phyloP scores from a whole-genome alignment of 2,888 invertebrate genomes.

The Hylaea fasciaria region DNA sequence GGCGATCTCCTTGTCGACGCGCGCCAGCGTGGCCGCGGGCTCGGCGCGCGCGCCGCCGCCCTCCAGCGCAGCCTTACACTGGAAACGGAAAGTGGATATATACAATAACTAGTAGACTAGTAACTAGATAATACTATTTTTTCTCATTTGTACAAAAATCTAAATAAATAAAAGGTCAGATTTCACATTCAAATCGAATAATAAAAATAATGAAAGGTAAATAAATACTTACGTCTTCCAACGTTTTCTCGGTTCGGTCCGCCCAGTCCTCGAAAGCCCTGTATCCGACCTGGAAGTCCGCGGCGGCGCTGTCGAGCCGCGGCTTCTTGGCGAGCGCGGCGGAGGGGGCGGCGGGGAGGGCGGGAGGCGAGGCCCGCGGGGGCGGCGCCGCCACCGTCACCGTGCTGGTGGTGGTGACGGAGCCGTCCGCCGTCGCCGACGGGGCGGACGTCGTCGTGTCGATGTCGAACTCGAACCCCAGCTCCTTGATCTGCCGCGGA shows the following conservation, averaged over 20 bases:
- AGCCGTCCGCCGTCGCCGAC: conserved; percentile 49
- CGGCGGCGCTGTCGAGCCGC: conserved; percentile 52
- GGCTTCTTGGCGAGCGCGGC: conserved; percentile 62
- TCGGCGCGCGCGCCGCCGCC: conserved; percentile 55
- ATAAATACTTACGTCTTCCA: conserved; percentile 51
- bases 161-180: too few species aligned
- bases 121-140: too few species aligned
- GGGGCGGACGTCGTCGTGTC: conserved; percentile 35
- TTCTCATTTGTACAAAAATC: too few species aligned
- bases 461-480: conserved; percentile 83
- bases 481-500: conserved; percentile 80
- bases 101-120: too few species aligned
- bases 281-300: conserved; percentile 82
- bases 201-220: too few species aligned
- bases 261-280: conserved; percentile 77
- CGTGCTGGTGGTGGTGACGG: conserved; percentile 22
- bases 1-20: conserved; percentile 74
- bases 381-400: conserved; percentile 16
- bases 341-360: conserved; percentile 2
- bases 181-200: too few species aligned
- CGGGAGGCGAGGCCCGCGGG: conserved; percentile 1
- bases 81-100: too few species aligned
- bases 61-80: conserved; percentile 55
- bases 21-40: conserved; percentile 50
- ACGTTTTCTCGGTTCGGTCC: conserved; percentile 64